phyloP scores from a whole-genome alignment of 2,888 invertebrate species.

The Orthosia cruda region DNA sequence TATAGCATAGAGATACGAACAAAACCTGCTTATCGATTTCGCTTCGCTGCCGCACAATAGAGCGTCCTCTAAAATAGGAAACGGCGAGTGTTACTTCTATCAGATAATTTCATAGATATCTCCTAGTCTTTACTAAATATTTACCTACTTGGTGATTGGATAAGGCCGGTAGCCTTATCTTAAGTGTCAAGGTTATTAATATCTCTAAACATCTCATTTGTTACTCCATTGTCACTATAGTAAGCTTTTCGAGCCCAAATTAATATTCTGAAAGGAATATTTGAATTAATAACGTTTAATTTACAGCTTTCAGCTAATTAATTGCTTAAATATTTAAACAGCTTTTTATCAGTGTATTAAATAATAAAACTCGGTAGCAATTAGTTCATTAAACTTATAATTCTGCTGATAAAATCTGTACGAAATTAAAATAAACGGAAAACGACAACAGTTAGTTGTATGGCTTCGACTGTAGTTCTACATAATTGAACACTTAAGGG shows the following conservation, averaged over 20 bases:
- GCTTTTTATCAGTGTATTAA: conserved; percentile 9
- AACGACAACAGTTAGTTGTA: conserved; percentile 22
- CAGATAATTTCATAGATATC: conserved; percentile 19
- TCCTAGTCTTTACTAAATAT: conserved; percentile 21
- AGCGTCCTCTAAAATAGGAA: conserved; percentile 2
- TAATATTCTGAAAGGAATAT: conserved; percentile 22
- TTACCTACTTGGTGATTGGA: conserved; percentile 25
- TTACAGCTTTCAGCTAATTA: conserved; percentile 29
- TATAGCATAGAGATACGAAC: conserved; percentile 23
- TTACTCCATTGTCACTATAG: neutral
- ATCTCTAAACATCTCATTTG: conserved; percentile 18
- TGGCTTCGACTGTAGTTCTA: conserved; percentile 1
- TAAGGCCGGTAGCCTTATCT: conserved; percentile 21
- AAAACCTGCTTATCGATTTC: conserved; percentile 38
- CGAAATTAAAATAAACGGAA: conserved; percentile 3
- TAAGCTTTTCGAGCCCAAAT: conserved; percentile 18
- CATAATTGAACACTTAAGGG: neutral
- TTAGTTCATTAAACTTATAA: conserved; percentile 18
- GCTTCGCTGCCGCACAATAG: conserved; percentile 2
- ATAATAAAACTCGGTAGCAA: conserved; percentile 19
- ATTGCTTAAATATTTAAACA: conserved; percentile 27
- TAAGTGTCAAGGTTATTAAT: conserved; percentile 17
- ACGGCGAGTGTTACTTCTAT: conserved; percentile 13
- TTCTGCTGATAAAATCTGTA: conserved; percentile 3
- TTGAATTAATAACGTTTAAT: conserved; percentile 25